These are phyloP conservation scores for Salticus scenicus DNA, from an alignment of 2,888 invertebrate genomes.

Conservation along the genomic window DNA sequence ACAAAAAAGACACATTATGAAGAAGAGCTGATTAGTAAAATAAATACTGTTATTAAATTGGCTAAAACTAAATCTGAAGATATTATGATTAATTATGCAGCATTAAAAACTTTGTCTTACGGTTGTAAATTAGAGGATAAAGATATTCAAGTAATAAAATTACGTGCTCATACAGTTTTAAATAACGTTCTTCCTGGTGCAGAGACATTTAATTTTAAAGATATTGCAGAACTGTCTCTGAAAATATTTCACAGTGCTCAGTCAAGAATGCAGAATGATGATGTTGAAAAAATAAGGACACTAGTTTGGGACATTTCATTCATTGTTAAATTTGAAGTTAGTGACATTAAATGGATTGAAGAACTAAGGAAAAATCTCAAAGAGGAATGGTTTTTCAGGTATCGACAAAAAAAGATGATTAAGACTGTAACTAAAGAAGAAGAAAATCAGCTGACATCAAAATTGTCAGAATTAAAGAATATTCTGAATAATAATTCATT, in stretches of 20 bases:
- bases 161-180: not conserved
- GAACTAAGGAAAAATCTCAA: conserved; percentile 20
- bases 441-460: not conserved
- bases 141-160: not conserved
- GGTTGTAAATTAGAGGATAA: not conserved
- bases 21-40: not conserved
- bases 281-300: not conserved
- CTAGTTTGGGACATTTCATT: not conserved
- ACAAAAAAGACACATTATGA: not conserved
- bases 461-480: not conserved
- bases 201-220: not conserved
- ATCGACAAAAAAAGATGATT: not conserved
- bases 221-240: not conserved
- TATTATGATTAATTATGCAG: not conserved
- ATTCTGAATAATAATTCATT: conserved; percentile 10
- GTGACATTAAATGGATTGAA: conserved; percentile 25
- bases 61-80: not conserved
- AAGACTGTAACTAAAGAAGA: not conserved
- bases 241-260: not conserved
- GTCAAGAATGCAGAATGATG: not conserved
- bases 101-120: not conserved
- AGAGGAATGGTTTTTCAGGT: not conserved
- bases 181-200: not conserved
- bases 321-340: not conserved
- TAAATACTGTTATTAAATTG: not conserved